Evolutionary conservation across 1,140 invertebrate species (phyloP).

Genomic region (Bombus pascuorum): DNA sequence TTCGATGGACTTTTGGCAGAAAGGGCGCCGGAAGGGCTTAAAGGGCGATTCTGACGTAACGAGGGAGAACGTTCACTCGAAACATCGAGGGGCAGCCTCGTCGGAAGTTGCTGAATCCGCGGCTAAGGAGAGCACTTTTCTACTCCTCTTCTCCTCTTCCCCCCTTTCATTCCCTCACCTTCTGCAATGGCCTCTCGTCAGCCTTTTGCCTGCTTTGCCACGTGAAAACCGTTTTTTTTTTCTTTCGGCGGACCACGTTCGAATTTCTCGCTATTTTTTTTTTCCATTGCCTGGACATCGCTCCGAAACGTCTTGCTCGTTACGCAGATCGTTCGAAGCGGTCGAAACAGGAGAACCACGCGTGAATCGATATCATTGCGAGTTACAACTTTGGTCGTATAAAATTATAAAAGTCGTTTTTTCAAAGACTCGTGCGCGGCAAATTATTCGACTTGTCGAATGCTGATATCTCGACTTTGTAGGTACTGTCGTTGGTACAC

Average conservation of each 20-base stretch:
- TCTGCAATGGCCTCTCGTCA: background rate
- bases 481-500: too few relatives aligned
- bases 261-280: background rate
- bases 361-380: too few relatives aligned
- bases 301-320: background rate
- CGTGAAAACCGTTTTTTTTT: background rate
- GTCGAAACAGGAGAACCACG: too few relatives aligned
- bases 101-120: conserved; percentile 72
- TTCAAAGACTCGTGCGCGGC: too few relatives aligned
- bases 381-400: too few relatives aligned
- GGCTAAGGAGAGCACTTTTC: conserved; percentile 63
- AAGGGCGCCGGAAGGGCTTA: background rate
- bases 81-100: conserved; percentile 66
- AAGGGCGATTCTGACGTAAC: conserved; percentile 66
- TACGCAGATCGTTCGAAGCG: background rate
- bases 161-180: background rate
- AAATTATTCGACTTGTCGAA: too few relatives aligned
- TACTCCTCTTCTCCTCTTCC: conserved; percentile 17
- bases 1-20: background rate
- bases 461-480: too few relatives aligned
- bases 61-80: conserved; percentile 65
- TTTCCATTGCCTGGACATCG: background rate
- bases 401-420: too few relatives aligned
- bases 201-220: background rate
- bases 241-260: background rate